Evolutionary conservation across 2,797 vertebrate genomes (phyloP).

Genomic region (Synaphobranchus kaupii): DNA sequence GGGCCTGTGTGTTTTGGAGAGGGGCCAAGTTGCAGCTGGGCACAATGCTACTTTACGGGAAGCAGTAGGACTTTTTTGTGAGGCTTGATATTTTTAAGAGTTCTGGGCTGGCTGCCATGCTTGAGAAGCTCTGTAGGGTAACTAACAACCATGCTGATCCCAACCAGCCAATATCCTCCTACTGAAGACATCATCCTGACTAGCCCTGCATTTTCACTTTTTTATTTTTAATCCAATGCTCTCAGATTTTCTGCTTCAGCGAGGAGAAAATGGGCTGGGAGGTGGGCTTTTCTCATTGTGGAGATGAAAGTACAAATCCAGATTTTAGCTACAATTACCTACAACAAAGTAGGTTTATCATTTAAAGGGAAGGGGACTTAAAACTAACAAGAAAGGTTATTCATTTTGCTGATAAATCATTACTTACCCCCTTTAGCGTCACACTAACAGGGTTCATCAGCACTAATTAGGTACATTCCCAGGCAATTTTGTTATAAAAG

Average conservation of each 20-base stretch:
- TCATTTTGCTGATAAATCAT: conserved; percentile 71
- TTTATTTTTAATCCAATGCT: conserved; percentile 19
- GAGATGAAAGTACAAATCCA: conserved; percentile 32
- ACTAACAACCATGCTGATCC: conserved; percentile 27
- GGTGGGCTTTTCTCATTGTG: conserved; percentile 14
- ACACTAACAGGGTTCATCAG: conserved; percentile 41
- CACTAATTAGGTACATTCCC: conserved; percentile 47
- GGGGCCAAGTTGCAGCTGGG: conserved; percentile 52
- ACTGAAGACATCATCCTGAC: conserved; percentile 30
- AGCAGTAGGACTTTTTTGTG: conserved; percentile 34
- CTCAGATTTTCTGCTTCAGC: conserved; percentile 33
- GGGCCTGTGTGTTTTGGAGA: conserved; percentile 64
- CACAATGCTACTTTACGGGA: conserved; percentile 37
- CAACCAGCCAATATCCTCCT: conserved; percentile 16
- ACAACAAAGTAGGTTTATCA: conserved; percentile 12
- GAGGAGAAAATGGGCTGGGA: conserved; percentile 24
- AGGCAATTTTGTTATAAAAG: conserved; percentile 59
- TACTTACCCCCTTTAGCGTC: conserved; percentile 57
- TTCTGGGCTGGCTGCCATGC: conserved; percentile 50
- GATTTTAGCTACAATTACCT: neutral
- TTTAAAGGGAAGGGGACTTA: conserved; percentile 32
- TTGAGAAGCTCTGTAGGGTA: conserved; percentile 40
- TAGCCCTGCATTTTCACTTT: conserved; percentile 20
- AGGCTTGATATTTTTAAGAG: conserved; percentile 37
- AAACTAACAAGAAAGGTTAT: conserved; percentile 44